Percentiles rank a stretch among this genome's conserved stretches.
phyloP scores from a whole-genome alignment of 2,888 invertebrate genomes.

The Acleris holmiana region DNA sequence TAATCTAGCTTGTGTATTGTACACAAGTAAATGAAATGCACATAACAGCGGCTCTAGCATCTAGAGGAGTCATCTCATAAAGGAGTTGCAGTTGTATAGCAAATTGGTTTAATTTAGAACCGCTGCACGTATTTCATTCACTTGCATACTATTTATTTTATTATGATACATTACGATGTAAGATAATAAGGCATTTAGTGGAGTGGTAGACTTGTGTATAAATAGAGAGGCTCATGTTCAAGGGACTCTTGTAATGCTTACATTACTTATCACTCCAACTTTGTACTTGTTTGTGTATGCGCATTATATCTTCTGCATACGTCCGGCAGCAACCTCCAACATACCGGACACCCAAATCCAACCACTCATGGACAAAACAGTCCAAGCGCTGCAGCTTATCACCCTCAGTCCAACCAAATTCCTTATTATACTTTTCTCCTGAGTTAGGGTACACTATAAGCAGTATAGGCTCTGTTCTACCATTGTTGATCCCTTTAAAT shows the following conservation, averaged over 20 bases:
- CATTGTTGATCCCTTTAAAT: slow-evolving; percentile 62
- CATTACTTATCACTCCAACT: slow-evolving; percentile 48
- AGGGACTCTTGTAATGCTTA: slow-evolving; percentile 3
- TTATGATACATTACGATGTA: slow-evolving; percentile 10
- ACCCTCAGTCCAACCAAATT: slow-evolving; percentile 86
- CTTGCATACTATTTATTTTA: not conserved
- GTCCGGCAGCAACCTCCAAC: slow-evolving; percentile 97
- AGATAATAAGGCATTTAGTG: slow-evolving; percentile 8
- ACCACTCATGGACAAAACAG: slow-evolving; percentile 90
- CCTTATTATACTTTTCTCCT: slow-evolving; percentile 89
- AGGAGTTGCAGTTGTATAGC: too few species aligned
- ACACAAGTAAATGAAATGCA: too few species aligned
- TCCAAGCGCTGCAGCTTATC: slow-evolving; percentile 87
- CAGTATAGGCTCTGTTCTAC: slow-evolving; percentile 78
- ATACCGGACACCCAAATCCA: slow-evolving; percentile 90
- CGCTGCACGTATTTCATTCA: not conserved
- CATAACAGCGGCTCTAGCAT: too few species aligned
- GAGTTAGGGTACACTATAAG: slow-evolving; percentile 96
- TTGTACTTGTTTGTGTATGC: slow-evolving; percentile 74
- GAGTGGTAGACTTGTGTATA: slow-evolving; percentile 5
- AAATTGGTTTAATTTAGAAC: slow-evolving; percentile 7
- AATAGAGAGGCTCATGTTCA: slow-evolving; percentile 22
- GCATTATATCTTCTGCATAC: slow-evolving; percentile 89
- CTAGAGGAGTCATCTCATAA: too few species aligned
- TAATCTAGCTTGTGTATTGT: not conserved